Evolutionary conservation across 1,140 invertebrate genomes (phyloP).

Genomic region (Ruditapes philippinarum): DNA sequence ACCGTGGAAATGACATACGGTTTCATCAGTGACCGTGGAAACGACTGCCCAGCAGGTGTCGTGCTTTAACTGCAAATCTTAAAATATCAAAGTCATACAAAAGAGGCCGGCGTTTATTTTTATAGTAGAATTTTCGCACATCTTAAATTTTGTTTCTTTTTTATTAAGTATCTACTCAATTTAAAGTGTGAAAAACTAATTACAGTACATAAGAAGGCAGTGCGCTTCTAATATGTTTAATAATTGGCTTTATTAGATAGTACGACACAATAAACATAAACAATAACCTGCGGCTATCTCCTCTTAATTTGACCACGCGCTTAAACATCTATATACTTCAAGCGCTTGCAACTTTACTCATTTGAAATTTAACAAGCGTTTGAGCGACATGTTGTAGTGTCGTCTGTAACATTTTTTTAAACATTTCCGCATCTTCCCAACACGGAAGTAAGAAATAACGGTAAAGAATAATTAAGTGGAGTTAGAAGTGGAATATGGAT

Average conservation of each 20-base stretch:
- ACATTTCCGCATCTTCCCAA: not conserved
- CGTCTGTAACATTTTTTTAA: not conserved
- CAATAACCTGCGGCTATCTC: not conserved
- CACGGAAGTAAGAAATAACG: not conserved
- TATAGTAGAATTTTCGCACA: too few species aligned
- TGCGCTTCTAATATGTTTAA: not conserved
- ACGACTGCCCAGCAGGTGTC: too few species aligned
- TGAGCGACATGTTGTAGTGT: not conserved
- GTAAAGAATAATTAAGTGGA: not conserved
- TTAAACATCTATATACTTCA: not conserved
- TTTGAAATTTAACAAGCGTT: not conserved
- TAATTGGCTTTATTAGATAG: constrained; percentile 1
- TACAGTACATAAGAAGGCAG: not conserved
- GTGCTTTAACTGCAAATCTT: too few species aligned
- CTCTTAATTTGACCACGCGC: constrained; percentile 2
- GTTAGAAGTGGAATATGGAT: not conserved
- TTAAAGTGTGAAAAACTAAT: not conserved
- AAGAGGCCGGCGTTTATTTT: too few species aligned
- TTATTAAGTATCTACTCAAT: not conserved
- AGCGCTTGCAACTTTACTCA: constrained; percentile 3
- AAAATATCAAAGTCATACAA: too few species aligned
- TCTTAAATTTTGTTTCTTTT: too few species aligned
- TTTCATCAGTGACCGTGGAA: too few species aligned
- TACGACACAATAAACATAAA: not conserved
- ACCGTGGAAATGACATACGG: too few species aligned